phyloP scores from a whole-genome alignment of 2,888 invertebrate genomes.

The Sesia apiformis region DNA sequence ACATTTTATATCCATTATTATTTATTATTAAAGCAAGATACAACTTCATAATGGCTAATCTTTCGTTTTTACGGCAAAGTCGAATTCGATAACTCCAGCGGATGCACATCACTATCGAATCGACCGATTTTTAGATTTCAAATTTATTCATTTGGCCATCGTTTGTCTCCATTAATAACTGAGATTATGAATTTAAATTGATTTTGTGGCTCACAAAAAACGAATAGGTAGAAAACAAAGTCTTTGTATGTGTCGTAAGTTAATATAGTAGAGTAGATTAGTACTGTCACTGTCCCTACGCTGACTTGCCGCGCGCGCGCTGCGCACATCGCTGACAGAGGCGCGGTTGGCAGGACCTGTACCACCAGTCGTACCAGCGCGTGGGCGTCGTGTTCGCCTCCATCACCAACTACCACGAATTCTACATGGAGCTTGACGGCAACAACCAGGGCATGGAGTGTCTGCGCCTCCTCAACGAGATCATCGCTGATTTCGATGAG shows the following conservation, averaged over 20 bases:
- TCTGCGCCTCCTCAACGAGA: conserved; percentile 89
- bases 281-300: conserved; percentile 22
- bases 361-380: conserved; percentile 93
- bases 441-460: conserved; percentile 95
- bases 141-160: too few relatives aligned
- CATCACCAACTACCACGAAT: conserved; percentile 95
- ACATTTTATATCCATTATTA: too few relatives aligned
- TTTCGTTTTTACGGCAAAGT: too few relatives aligned
- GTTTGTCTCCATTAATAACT: too few relatives aligned
- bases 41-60: too few relatives aligned
- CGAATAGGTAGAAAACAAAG: neutral
- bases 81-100: too few relatives aligned
- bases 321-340: conserved; percentile 15
- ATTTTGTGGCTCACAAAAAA: neutral
- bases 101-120: too few relatives aligned
- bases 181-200: too few relatives aligned
- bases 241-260: too few relatives aligned
- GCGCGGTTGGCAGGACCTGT: conserved; percentile 79
- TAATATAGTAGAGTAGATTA: neutral
- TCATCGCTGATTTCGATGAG: conserved; percentile 96
- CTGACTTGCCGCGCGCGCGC: conserved; percentile 19
- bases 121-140: too few relatives aligned
- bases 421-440: conserved; percentile 93
- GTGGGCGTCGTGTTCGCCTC: conserved; percentile 94
- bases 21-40: too few relatives aligned